These are phyloP conservation scores for Cheilosia pagana DNA, from an alignment of 2,888 invertebrate species.

Conservation along the genomic window DNA sequence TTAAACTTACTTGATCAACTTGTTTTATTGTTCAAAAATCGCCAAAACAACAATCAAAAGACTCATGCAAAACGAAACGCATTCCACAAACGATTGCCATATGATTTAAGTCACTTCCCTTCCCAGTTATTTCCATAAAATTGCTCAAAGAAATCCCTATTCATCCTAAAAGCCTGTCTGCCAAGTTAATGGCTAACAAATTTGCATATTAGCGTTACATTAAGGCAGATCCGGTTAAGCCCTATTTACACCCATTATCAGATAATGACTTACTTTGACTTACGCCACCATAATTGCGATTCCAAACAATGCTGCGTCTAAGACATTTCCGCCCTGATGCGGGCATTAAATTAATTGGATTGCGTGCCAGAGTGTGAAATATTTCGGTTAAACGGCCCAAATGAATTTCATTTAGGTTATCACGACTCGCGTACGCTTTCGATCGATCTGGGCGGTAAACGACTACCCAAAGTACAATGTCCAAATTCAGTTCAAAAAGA, in stretches of 20 bases:
- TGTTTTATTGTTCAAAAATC: too few species aligned
- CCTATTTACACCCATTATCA: slow-evolving; percentile 37
- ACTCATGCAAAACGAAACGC: too few species aligned
- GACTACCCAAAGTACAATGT: slow-evolving; percentile 31
- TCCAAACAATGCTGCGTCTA: slow-evolving; percentile 9
- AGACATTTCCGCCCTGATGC: background rate
- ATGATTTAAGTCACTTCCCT: too few species aligned
- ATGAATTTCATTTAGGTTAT: slow-evolving; percentile 4
- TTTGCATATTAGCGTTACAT: slow-evolving; percentile 36
- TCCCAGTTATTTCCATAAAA: too few species aligned
- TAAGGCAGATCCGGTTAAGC: slow-evolving; percentile 43
- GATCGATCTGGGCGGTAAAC: slow-evolving; percentile 1
- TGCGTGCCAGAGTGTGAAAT: background rate
- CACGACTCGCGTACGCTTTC: slow-evolving; percentile 27
- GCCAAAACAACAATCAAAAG: too few species aligned
- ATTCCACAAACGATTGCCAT: too few species aligned
- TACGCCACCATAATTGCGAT: slow-evolving; percentile 17
- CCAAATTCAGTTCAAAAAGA: background rate
- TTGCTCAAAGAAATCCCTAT: too few species aligned
- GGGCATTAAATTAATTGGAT: background rate
- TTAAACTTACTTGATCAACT: too few species aligned
- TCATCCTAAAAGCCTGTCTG: too few species aligned
- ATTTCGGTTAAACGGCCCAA: background rate
- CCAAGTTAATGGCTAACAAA: too few species aligned
- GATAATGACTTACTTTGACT: slow-evolving; percentile 31